A percentile compares a stretch with the other conserved stretches of the same genome.
Conservation (phyloP, 2,888 invertebrate species). For the Torymus tubicola region DNA sequence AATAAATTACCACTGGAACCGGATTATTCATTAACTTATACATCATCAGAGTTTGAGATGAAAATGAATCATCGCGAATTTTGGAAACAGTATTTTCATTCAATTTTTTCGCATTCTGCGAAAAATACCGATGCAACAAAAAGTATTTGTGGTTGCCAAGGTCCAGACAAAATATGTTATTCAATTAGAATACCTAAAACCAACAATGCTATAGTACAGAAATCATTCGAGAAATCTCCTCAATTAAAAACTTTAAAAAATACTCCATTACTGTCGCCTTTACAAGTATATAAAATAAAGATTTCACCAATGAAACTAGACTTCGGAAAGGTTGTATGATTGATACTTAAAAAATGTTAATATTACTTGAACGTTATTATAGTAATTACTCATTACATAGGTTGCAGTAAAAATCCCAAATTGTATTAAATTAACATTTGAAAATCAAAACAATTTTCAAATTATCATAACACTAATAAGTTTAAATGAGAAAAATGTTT, state of each 20-base stretch:
- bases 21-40: constrained; percentile 31
- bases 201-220: too few relatives aligned
- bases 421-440: constrained; percentile 68
- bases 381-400: constrained; percentile 56
- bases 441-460: constrained; percentile 74
- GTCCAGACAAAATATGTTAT: too few relatives aligned
- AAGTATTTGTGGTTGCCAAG: too few relatives aligned
- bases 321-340: constrained; percentile 66
- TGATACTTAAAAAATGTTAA: too few relatives aligned
- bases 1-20: constrained; percentile 32
- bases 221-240: too few relatives aligned
- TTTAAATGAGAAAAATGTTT: constrained; percentile 56
- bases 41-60: constrained; percentile 32
- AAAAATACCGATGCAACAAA: too few relatives aligned
- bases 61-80: constrained; percentile 50
- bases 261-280: constrained; percentile 71
- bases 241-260: not conserved
- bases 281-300: constrained; percentile 74
- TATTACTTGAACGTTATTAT: too few relatives aligned
- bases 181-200: too few relatives aligned
- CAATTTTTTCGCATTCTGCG: not conserved
- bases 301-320: constrained; percentile 71
- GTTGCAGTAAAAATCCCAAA: constrained; percentile 67
- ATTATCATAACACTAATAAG: constrained; percentile 65
- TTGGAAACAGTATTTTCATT: constrained; percentile 57